Percentiles rank a stretch among this genome's conserved stretches.
Conservation (phyloP, 2,888 invertebrate species). For the Nephrotoma guestfalica region DNA sequence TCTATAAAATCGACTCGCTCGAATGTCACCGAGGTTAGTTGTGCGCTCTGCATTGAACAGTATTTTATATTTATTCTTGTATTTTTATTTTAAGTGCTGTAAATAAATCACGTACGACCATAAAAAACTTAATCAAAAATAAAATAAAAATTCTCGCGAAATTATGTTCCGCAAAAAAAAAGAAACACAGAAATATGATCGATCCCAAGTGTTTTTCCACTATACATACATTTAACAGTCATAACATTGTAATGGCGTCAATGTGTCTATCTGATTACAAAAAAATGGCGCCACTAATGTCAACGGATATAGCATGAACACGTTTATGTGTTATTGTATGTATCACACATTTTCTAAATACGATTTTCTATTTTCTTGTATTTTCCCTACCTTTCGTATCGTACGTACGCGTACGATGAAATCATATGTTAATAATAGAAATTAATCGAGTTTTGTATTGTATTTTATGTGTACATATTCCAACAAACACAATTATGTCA, state of each 20-base stretch:
- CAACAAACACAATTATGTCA: not conserved
- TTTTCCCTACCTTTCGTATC: not conserved
- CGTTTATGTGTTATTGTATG: not conserved
- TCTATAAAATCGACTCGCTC: not conserved
- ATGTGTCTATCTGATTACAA: not conserved
- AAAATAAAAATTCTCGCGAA: not conserved
- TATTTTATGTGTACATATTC: not conserved
- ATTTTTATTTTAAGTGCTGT: not conserved
- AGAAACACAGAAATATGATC: not conserved
- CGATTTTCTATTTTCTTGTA: not conserved
- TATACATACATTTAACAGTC: not conserved
- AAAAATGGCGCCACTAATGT: not conserved
- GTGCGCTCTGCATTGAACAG: not conserved
- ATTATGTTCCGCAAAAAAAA: not conserved
- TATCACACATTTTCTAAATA: not conserved
- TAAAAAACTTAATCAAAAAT: not conserved
- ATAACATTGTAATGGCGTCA: not conserved
- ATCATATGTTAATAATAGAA: not conserved
- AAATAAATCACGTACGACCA: not conserved
- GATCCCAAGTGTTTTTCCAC: not conserved
- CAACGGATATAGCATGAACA: not conserved
- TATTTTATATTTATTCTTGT: not conserved
- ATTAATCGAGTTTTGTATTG: not conserved
- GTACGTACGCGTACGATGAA: not conserved
- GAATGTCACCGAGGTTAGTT: not conserved